phyloP scores from a whole-genome alignment of 2,888 invertebrate species.

The Protonemura montana region DNA sequence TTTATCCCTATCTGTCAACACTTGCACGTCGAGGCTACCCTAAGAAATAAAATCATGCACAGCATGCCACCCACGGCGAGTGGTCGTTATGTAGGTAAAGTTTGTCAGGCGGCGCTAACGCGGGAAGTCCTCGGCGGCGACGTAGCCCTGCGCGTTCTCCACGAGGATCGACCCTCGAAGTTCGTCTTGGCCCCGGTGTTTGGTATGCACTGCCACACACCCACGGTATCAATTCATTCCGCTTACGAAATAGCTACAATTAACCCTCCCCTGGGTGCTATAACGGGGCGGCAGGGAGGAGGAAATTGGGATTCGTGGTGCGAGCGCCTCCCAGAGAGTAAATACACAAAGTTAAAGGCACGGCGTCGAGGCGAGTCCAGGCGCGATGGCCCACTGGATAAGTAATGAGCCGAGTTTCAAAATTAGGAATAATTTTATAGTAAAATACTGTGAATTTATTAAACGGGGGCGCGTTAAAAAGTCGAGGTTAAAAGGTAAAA shows the following conservation, averaged over 20 bases:
- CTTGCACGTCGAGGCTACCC: neutral
- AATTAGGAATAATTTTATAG: neutral
- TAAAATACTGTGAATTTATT: conserved; percentile 7
- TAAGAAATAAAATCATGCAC: conserved; percentile 19
- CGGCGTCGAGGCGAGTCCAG: neutral
- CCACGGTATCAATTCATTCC: conserved; percentile 47
- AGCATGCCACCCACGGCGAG: neutral
- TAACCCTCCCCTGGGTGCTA: conserved; percentile 47
- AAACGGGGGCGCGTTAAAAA: neutral
- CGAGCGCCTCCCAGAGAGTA: conserved; percentile 17
- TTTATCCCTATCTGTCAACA: neutral
- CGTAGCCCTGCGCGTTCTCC: neutral
- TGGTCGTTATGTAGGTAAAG: conserved; percentile 8
- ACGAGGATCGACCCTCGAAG: neutral
- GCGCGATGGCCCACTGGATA: conserved; percentile 5
- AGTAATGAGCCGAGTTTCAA: neutral
- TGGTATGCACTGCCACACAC: conserved; percentile 43
- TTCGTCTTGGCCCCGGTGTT: conserved; percentile 34
- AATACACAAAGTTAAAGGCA: conserved; percentile 1
- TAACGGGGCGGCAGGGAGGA: conserved; percentile 40
- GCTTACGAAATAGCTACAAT: conserved; percentile 48
- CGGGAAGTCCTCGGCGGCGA: neutral
- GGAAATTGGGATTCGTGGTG: conserved; percentile 46
- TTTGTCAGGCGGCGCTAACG: neutral
- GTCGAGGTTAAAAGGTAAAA: neutral